These are phyloP conservation scores for Cyanoramphus novaezelandiae DNA, from an alignment of 2,113 vertebrate species.

Conservation along the genomic window DNA sequence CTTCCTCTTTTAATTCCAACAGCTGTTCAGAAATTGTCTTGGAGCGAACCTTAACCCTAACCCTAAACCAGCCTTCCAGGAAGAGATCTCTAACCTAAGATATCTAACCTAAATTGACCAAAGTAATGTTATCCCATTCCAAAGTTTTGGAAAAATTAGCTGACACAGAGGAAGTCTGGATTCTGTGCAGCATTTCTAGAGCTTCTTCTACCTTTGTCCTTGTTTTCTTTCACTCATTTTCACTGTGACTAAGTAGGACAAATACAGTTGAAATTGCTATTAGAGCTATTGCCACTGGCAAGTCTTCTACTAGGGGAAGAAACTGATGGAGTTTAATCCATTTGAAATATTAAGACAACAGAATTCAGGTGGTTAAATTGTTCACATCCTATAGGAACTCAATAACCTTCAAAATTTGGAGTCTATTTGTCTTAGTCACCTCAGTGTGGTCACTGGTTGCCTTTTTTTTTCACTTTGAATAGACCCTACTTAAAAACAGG, in stretches of 20 bases:
- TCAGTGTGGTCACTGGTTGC: neutral
- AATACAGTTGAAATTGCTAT: neutral
- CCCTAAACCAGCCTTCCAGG: neutral
- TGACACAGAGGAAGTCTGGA: neutral
- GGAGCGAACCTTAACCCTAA: neutral
- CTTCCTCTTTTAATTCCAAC: neutral
- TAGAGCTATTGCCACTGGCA: neutral
- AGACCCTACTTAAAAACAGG: neutral
- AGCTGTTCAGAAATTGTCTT: neutral
- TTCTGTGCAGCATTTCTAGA: neutral
- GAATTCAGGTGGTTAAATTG: neutral
- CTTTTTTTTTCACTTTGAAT: neutral
- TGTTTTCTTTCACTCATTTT: neutral
- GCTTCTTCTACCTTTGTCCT: neutral
- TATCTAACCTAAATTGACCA: neutral
- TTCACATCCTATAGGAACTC: neutral
- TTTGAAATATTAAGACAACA: neutral
- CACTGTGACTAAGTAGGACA: neutral
- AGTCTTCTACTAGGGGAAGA: neutral
- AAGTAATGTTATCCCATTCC: neutral
- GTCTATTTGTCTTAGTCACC: neutral
- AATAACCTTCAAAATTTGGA: neutral
- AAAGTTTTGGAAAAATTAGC: neutral
- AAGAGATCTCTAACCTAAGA: neutral
- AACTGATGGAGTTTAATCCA: neutral